Evolutionary conservation across 2,888 invertebrate genomes (phyloP).

Genomic region (Drosophila stalkeri): DNA sequence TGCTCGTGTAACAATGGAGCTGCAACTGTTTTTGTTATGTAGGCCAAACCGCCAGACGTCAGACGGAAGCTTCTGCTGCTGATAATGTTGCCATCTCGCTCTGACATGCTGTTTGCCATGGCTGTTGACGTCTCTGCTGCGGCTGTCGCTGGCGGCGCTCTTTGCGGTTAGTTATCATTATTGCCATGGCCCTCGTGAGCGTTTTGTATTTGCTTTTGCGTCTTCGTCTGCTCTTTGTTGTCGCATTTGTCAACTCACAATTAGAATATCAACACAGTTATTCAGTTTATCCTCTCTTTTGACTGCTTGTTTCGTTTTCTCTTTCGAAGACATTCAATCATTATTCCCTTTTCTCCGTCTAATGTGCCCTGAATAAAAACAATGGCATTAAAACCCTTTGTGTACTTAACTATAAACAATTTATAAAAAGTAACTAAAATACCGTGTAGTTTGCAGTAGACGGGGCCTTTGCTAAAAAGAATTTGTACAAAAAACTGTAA

Average conservation of each 20-base stretch:
- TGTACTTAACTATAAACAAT: slow-evolving; percentile 63
- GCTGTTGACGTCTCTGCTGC: slow-evolving; percentile 23
- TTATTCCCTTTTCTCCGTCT: neutral
- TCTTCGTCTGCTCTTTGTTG: slow-evolving; percentile 32
- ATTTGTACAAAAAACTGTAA: neutral
- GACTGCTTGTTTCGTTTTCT: neutral
- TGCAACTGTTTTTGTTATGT: slow-evolving; percentile 77
- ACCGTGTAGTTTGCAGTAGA: slow-evolving; percentile 38
- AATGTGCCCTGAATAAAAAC: slow-evolving; percentile 17
- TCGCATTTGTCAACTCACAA: slow-evolving; percentile 70
- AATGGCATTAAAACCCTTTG: slow-evolving; percentile 65
- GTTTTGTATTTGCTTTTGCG: slow-evolving; percentile 48
- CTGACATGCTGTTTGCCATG: slow-evolving; percentile 45
- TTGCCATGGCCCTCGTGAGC: slow-evolving; percentile 63
- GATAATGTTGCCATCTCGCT: slow-evolving; percentile 45
- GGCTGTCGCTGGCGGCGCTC: slow-evolving; percentile 48
- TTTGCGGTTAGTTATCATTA: slow-evolving; percentile 74
- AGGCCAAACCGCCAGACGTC: slow-evolving; percentile 68
- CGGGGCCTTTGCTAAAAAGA: neutral
- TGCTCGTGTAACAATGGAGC: slow-evolving; percentile 35
- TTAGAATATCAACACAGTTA: slow-evolving; percentile 62
- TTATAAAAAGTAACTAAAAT: slow-evolving; percentile 14
- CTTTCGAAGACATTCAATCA: neutral
- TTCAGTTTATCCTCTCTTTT: slow-evolving; percentile 11
- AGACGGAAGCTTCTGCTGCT: slow-evolving; percentile 54